Evolutionary conservation across 53 echinoderm and acorn worm genomes (phyloP).

Genomic region (Arbacia lixula): DNA sequence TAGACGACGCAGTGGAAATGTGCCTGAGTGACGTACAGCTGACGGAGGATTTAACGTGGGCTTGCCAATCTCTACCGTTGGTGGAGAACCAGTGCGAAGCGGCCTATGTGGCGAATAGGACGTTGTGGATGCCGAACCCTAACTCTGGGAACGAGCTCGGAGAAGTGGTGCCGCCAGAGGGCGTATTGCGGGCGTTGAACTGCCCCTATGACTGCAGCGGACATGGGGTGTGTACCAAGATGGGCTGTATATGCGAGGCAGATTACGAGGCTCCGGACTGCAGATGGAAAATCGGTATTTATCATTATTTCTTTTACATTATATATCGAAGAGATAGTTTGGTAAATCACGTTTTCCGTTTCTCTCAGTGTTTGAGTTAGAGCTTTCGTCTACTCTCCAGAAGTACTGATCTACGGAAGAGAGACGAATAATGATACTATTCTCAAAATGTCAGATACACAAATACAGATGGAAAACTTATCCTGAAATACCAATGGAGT

Average conservation of each 20-base stretch:
- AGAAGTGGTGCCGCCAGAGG: constrained; percentile 62
- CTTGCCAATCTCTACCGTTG: constrained; percentile 76
- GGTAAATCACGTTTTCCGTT: no score
- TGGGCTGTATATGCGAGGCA: constrained; percentile 77
- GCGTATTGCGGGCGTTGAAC: constrained; percentile 66
- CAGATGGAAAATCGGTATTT: constrained; percentile 69
- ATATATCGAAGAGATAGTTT: no score
- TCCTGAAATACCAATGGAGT: no score
- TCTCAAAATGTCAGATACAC: no score
- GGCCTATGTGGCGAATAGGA: constrained; percentile 67
- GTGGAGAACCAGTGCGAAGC: constrained; percentile 94
- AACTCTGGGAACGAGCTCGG: constrained; percentile 30
- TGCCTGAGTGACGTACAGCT: constrained; percentile 88
- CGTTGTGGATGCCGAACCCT: constrained; percentile 63
- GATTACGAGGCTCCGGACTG: constrained; percentile 74
- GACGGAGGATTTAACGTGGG: constrained; percentile 90
- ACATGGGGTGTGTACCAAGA: constrained; percentile 72
- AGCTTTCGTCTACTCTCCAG: no score
- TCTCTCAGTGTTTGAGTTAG: no score
- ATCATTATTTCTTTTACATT: no score
- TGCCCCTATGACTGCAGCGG: constrained; percentile 90
- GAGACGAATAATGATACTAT: no score
- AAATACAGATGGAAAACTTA: no score
- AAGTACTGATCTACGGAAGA: no score
- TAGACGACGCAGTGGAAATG: constrained; percentile 86